Conservation (phyloP, 2,888 invertebrate genomes). For the Osmoderma eremita region DNA sequence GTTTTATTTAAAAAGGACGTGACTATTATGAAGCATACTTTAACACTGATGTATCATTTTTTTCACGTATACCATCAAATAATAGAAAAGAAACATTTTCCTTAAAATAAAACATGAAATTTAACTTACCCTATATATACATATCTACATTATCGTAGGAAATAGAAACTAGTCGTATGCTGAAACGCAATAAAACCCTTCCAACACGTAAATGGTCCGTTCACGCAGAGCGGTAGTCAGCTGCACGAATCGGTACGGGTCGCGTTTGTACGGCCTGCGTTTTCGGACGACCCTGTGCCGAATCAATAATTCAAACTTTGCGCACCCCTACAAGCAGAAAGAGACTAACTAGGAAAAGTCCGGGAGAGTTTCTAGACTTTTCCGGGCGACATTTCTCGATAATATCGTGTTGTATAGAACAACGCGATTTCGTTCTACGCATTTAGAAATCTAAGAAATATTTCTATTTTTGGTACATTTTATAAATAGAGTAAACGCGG, state of each 20-base stretch:
- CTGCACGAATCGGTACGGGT: constrained; percentile 17
- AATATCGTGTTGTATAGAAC: constrained; percentile 8
- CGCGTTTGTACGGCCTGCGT: constrained; percentile 24
- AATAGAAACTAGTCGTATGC: not conserved
- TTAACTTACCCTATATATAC: too few relatives aligned
- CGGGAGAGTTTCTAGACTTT: constrained; percentile 48
- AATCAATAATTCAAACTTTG: constrained; percentile 46
- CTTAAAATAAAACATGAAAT: too few relatives aligned
- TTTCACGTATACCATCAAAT: too few relatives aligned
- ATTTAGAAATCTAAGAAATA: too few relatives aligned
- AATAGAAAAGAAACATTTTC: too few relatives aligned
- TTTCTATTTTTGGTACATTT: too few relatives aligned
- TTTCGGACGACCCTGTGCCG: constrained; percentile 37
- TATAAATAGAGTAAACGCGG: too few relatives aligned
- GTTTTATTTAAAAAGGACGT: too few relatives aligned
- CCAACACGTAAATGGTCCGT: constrained; percentile 23
- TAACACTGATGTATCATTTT: too few relatives aligned
- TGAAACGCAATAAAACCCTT: constrained; percentile 19
- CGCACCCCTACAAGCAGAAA: constrained; percentile 45
- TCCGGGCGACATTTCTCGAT: constrained; percentile 47
- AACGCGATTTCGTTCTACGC: not conserved
- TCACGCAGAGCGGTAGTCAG: constrained; percentile 15
- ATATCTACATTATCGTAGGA: too few relatives aligned
- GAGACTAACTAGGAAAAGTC: constrained; percentile 46
- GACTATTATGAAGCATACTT: too few relatives aligned